These are phyloP conservation scores for Oreochromis grahami DNA, from an alignment of 2,797 vertebrate species.

Conservation along the genomic window DNA sequence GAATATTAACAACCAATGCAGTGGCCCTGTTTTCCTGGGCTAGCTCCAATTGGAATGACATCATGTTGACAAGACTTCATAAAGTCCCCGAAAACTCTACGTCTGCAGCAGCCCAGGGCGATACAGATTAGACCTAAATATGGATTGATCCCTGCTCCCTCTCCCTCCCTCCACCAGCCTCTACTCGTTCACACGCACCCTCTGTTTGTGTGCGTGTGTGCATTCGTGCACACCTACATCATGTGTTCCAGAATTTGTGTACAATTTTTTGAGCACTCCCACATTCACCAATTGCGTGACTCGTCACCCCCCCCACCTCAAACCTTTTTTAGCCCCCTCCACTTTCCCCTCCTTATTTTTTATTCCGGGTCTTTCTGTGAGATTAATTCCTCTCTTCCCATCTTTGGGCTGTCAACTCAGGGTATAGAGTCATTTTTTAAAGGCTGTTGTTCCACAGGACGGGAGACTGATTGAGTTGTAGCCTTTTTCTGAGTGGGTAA, in stretches of 20 bases:
- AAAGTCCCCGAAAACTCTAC: slow-evolving; percentile 47
- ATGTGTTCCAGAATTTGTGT: slow-evolving; percentile 46
- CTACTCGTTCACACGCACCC: slow-evolving; percentile 42
- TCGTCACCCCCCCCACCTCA: not conserved
- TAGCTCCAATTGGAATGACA: slow-evolving; percentile 50
- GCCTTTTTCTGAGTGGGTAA: slow-evolving; percentile 55
- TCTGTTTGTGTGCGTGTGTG: slow-evolving; percentile 4
- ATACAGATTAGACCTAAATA: slow-evolving; percentile 72
- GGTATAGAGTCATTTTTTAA: slow-evolving; percentile 69
- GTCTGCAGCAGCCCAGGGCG: slow-evolving; percentile 43
- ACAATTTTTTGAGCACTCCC: slow-evolving; percentile 33
- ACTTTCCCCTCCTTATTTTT: not conserved
- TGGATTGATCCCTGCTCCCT: slow-evolving; percentile 65
- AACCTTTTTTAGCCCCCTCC: not conserved
- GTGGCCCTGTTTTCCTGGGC: slow-evolving; percentile 18
- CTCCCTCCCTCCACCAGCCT: slow-evolving; percentile 21
- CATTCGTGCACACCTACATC: not conserved
- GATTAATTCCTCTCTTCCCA: slow-evolving; percentile 66
- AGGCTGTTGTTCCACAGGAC: slow-evolving; percentile 51
- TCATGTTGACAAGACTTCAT: slow-evolving; percentile 69
- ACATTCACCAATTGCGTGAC: slow-evolving; percentile 25
- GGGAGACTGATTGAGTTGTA: slow-evolving; percentile 56
- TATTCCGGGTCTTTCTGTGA: slow-evolving; percentile 50
- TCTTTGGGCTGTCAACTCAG: slow-evolving; percentile 64
- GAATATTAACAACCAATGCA: slow-evolving; percentile 46